Evolutionary conservation across 2,113 vertebrate genomes (phyloP).

Genomic region (Phoenicopterus ruber): DNA sequence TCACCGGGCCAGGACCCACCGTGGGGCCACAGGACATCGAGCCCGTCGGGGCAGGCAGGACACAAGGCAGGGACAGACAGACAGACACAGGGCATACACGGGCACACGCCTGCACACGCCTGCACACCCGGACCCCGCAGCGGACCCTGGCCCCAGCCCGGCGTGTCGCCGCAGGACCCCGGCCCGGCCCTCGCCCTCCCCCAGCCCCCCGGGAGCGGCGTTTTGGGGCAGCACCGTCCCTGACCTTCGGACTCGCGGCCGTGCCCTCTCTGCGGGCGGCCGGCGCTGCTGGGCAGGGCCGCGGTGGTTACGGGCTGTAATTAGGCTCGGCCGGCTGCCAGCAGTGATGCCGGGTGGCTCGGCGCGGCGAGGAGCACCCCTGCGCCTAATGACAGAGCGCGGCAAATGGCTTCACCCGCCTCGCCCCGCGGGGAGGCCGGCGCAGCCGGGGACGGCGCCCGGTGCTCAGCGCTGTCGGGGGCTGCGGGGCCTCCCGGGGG

Average conservation of each 20-base stretch:
- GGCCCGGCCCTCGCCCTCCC: fast-evolving
- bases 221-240: neutral
- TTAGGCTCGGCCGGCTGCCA: neutral
- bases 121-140: fast-evolving
- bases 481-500: fast-evolving
- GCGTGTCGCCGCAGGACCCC: fast-evolving
- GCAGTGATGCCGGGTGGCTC: neutral
- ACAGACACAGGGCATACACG: fast-evolving
- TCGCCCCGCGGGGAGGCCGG: fast-evolving
- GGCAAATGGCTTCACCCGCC: fast-evolving
- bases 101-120: neutral
- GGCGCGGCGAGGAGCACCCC: fast-evolving
- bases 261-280: neutral
- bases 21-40: neutral
- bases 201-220: fast-evolving
- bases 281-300: neutral
- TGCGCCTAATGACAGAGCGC: fast-evolving
- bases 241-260: neutral
- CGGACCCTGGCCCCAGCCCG: neutral
- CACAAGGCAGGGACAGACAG: neutral
- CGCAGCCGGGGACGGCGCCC: fast-evolving
- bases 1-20: fast-evolving
- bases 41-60: neutral
- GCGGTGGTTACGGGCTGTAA: neutral
- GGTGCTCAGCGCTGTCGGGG: fast-evolving